A percentile compares a stretch with the other conserved stretches of the same genome.
These are phyloP conservation scores for Trichogramma evanescens DNA, from an alignment of 2,888 invertebrate species.

Conservation along the genomic window DNA sequence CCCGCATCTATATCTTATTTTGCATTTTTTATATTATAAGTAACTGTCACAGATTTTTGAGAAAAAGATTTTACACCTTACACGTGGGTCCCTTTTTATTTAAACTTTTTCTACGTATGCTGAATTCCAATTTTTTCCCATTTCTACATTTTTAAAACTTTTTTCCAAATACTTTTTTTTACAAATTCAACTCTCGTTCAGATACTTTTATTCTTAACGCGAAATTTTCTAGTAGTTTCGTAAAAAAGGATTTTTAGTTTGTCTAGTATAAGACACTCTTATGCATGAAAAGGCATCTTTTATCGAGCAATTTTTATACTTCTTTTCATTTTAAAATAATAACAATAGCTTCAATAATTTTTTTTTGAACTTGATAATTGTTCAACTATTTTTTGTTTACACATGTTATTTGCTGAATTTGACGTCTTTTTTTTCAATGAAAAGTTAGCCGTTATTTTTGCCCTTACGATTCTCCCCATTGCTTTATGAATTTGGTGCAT, in stretches of 20 bases:
- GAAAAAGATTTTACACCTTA: constrained; percentile 28
- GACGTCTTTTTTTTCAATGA: background rate
- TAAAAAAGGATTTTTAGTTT: constrained; percentile 11
- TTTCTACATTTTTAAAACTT: background rate
- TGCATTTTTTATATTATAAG: no score
- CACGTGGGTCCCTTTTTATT: constrained; percentile 38
- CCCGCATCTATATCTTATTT: background rate
- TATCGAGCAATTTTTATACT: constrained; percentile 9
- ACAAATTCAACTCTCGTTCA: background rate
- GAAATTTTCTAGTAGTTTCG: background rate
- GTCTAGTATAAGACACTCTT: background rate
- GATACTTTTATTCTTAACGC: background rate
- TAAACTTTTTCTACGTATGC: background rate
- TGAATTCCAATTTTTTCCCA: constrained; percentile 12
- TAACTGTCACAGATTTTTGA: background rate
- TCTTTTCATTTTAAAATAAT: background rate
- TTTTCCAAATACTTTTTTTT: background rate
- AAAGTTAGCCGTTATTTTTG: background rate
- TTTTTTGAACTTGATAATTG: background rate
- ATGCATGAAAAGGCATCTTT: constrained; percentile 18
- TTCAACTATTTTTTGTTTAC: no score
- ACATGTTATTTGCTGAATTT: background rate
- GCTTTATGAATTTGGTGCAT: background rate
- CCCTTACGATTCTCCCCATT: background rate
- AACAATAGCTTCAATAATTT: background rate